Evolutionary conservation across 2,113 vertebrate genomes (phyloP), one percentile per base, ranked within the genome.

Genomic region (Pyrgilauda ruficollis): DNA sequence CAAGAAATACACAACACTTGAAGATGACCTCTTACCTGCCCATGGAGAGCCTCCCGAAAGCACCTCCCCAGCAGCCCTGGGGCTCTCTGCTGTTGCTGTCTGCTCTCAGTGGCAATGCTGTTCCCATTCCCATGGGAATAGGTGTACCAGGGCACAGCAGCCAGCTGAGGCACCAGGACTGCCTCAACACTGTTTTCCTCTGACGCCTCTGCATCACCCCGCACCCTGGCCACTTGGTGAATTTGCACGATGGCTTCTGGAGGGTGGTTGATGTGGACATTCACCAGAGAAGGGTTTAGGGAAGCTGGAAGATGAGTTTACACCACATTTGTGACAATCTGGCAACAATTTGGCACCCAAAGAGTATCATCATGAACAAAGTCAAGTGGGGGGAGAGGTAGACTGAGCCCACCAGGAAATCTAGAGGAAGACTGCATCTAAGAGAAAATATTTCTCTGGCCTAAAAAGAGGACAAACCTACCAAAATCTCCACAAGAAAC

Each of bases 221-320:
- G 94, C 61, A 99, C 99, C 91, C 99, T 98, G 33, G 98, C 96
- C 91, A 99, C 99, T 96, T 99, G 99, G 94, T 99, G 99, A 86
- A 99, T 98, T 95, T 99, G 99, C 92, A 99, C 98, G 0, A 97
- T 98, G 94, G 99, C 99, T 96, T 99, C 99, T 0, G 98, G 99
- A 24, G 99, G 99, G 93, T 99, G 99, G 84, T 98, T 98, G 26
- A 99, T 99, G 63, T 98, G 97, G 59, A 99, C 99, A 21, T 99
- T 99, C 96, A 99, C 99, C 97, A 99, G 90, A 52, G 98, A 98
- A 58, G 98, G 98, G 66, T 98, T 98, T 87, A 97, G 81, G 2
- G 98, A 98, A 95, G 97, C 98, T 98, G 96, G 35, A 96, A 97
- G 69, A 97, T 75, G n/a, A 87, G 35, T 92, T 96, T 63, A 82